Conservation (phyloP, 2,113 vertebrate species). For the Manacus vitellinus region DNA sequence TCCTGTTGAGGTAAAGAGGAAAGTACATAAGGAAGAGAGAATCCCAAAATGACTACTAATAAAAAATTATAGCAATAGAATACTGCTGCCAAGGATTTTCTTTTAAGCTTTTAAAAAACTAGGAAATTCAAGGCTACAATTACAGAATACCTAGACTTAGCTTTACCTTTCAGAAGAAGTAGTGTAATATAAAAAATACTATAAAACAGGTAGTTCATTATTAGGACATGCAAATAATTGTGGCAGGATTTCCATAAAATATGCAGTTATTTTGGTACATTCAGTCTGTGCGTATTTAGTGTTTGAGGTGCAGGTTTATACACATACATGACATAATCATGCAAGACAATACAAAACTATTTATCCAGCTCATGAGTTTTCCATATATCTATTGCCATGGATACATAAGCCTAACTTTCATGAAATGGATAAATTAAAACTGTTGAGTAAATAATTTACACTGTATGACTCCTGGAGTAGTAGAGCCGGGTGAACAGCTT, state of each 20-base stretch:
- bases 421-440: neutral
- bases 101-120: neutral
- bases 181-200: neutral
- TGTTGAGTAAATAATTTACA: neutral
- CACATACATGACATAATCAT: neutral
- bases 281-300: neutral
- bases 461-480: accelerated
- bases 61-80: neutral
- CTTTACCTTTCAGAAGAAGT: neutral
- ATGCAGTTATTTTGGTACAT: accelerated
- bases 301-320: neutral
- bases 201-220: neutral
- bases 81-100: neutral
- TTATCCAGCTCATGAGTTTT: neutral
- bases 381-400: neutral
- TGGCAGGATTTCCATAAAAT: neutral
- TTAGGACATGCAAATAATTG: neutral
- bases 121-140: neutral
- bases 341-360: neutral
- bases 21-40: neutral
- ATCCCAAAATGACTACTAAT: neutral
- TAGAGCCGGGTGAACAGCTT: neutral
- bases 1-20: constrained; percentile 5
- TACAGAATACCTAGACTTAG: neutral
- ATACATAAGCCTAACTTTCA: neutral